Base-by-base conservation (phyloP, 2,888 invertebrate genomes). In the Polyommatus iphigenia region DNA sequence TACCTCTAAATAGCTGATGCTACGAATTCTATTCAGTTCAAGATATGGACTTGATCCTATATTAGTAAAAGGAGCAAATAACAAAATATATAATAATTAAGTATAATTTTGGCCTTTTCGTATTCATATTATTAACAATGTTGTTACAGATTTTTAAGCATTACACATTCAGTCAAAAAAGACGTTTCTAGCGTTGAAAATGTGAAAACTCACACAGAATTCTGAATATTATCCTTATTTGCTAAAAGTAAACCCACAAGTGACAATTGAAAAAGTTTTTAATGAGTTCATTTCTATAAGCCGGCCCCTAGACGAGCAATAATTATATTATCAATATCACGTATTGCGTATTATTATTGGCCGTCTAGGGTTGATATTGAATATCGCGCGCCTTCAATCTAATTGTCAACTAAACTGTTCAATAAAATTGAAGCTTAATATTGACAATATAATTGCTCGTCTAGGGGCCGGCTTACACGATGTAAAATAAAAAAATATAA, bases 21-120 rank as follows among this genome's bases (percentile, higher is more conserved):
- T 59, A n/a, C 62, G 7, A 67, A 67, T 29, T 32, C 67, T 67
- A 67, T 67, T 67, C 67, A 67, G 67, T 6, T 20, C 10, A 67
- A 15, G 29, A 24, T 29, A 32, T 18, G 29, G 5, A 5, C 67
- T 29, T 67, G 18, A 15, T 67, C 24, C 20, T 6, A 32, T 67
- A 67, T 32, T 15, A 29, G 29, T 32, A 32, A 32, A 29, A 29
- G 20, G 29, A 20, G 24, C 2, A 32, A 54, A 29, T 32, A 6
- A 6, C 29, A 67, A 32, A 13, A 67, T 29, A 67, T 67, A 3
- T 29, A 15, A 67, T 29, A 15, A 67, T 29, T 67, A 29, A 24
- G 5, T 29, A 13, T 67, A 24, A 13, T 3, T 4, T 8, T n/a
- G n/a, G 8, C 3, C 24, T 13, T 62, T 20, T 62, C 13, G 10